These are phyloP conservation scores for Siniperca knerii DNA, from an alignment of 2,113 vertebrate species.

Conservation along the genomic window DNA sequence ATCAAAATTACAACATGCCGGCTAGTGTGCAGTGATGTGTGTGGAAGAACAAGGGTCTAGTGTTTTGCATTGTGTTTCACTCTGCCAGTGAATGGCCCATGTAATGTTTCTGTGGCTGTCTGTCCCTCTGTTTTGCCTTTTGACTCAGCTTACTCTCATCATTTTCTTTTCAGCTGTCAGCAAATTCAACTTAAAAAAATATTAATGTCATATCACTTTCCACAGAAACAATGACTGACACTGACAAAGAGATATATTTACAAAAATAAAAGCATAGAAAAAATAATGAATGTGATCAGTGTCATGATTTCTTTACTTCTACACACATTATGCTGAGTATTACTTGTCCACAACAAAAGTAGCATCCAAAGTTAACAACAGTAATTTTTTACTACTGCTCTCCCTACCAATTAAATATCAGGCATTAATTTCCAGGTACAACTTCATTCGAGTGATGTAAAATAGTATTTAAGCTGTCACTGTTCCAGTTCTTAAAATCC, in stretches of 20 bases:
- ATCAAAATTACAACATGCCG: slow-evolving; percentile 30
- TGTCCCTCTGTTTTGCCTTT: slow-evolving; percentile 12
- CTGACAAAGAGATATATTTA: not conserved
- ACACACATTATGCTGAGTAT: not conserved
- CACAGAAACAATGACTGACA: not conserved
- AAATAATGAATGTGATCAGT: not conserved
- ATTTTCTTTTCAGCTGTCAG: not conserved
- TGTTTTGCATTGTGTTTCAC: slow-evolving; percentile 43
- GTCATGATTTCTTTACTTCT: not conserved
- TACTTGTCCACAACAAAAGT: not conserved
- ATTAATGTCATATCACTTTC: not conserved
- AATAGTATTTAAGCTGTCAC: not conserved
- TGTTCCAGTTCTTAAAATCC: not conserved
- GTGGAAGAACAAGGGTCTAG: slow-evolving; percentile 59
- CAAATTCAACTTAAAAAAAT: slow-evolving; percentile 11
- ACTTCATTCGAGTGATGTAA: slow-evolving; percentile 12
- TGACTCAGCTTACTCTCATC: slow-evolving; percentile 19
- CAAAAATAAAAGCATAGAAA: not conserved
- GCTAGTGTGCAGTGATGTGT: slow-evolving; percentile 47
- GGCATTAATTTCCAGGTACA: not conserved
- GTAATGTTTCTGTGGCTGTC: slow-evolving; percentile 9
- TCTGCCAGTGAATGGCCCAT: slow-evolving; percentile 28
- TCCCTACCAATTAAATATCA: not conserved
- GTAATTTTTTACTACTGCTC: not conserved
- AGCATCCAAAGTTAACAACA: not conserved